Evolutionary conservation across 1,140 invertebrate genomes (phyloP).

Genomic region (Drosophila busckii): DNA sequence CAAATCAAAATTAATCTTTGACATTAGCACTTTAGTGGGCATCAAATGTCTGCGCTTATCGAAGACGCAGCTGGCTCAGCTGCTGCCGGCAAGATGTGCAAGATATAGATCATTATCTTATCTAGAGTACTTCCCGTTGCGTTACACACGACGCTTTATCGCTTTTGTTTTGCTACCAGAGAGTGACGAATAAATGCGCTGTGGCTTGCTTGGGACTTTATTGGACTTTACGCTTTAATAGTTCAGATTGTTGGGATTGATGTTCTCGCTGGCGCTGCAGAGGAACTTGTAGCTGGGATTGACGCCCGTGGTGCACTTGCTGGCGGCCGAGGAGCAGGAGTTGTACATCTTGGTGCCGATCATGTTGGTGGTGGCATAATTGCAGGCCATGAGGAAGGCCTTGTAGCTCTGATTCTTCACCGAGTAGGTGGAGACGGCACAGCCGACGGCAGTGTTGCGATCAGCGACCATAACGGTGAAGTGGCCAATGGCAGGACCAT

Average conservation of each 20-base stretch:
- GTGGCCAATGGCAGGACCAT: constrained; percentile 56
- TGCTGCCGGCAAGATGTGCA: no score
- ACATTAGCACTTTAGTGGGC: no score
- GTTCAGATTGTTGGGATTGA: constrained; percentile 51
- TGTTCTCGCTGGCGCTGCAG: constrained; percentile 59
- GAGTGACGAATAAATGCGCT: no score
- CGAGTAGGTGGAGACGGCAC: constrained; percentile 54
- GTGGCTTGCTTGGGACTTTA: no score
- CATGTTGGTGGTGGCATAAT: constrained; percentile 63
- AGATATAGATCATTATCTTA: no score
- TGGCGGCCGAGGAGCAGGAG: constrained; percentile 40
- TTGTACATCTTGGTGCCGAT: constrained; percentile 53
- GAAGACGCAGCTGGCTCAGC: no score
- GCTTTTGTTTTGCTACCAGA: no score
- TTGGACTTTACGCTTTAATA: constrained; percentile 25
- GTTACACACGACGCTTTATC: no score
- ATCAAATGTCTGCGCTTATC: no score
- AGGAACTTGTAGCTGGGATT: constrained; percentile 52
- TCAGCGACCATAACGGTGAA: constrained; percentile 68
- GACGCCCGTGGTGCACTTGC: constrained; percentile 51
- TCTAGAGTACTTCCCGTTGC: no score
- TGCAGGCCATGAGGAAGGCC: constrained; percentile 58
- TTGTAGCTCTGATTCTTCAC: constrained; percentile 26
- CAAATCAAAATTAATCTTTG: no score
- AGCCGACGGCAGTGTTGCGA: constrained; percentile 58